A percentile compares a stretch with the other conserved stretches of the same genome.
These are phyloP conservation scores for Lepidurus apus DNA, from an alignment of 1,140 invertebrate genomes.

Conservation along the genomic window DNA sequence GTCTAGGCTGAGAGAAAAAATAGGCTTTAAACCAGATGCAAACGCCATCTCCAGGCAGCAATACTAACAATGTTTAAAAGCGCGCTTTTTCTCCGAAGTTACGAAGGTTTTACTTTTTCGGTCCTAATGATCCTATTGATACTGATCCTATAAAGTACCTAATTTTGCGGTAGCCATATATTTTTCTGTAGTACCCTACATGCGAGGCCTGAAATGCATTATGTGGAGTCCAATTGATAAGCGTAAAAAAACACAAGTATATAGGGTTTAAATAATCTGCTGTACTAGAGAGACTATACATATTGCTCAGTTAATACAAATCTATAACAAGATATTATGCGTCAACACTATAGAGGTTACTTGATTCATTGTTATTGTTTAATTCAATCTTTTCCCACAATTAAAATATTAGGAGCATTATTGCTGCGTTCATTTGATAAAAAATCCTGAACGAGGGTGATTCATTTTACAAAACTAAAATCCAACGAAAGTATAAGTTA, in stretches of 20 bases:
- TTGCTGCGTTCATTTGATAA: background rate
- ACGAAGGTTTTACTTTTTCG: no score
- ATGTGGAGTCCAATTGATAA: background rate
- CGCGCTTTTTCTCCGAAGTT: no score
- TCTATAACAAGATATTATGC: background rate
- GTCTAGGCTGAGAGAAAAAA: no score
- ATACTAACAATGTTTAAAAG: no score
- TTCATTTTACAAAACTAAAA: background rate
- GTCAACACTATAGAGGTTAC: background rate
- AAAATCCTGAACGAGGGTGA: background rate
- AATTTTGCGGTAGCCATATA: no score
- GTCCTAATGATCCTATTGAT: no score
- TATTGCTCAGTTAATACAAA: background rate
- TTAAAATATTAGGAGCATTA: background rate
- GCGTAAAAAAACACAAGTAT: background rate
- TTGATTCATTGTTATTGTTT: background rate
- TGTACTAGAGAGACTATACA: background rate
- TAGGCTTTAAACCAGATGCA: no score
- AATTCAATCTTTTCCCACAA: background rate
- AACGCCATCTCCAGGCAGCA: no score
- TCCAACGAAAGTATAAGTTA: background rate
- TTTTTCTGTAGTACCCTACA: no score
- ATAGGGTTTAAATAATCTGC: background rate
- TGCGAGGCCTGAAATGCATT: no score
- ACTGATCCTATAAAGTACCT: no score